A percentile compares a stretch with the other conserved stretches of the same genome.
Conservation (phyloP, 1,140 invertebrate genomes). For the Drosophila suzukii region DNA sequence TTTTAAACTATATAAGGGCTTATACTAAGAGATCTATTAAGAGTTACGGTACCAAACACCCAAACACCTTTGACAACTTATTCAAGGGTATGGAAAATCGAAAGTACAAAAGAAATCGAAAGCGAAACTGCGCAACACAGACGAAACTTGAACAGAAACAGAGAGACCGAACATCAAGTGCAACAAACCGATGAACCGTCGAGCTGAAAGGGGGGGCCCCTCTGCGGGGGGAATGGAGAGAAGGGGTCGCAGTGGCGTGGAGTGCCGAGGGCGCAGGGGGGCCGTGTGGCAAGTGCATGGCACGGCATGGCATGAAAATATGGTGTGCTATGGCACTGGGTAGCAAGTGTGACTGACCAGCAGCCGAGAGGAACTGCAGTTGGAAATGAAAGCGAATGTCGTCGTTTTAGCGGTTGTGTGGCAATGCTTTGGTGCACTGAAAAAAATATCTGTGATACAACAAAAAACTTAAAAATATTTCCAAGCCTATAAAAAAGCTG, state of each 20-base stretch:
- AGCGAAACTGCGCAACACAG: conserved; percentile 56
- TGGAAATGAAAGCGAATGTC: conserved; percentile 79
- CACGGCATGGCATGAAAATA: conserved; percentile 49
- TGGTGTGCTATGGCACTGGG: conserved; percentile 48
- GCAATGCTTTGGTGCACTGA: conserved; percentile 3
- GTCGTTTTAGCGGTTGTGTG: conserved; percentile 37
- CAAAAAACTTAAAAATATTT: background rate
- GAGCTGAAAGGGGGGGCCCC: conserved; percentile 5
- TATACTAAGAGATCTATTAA: background rate
- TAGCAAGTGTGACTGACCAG: conserved; percentile 70
- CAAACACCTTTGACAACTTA: conserved; percentile 36
- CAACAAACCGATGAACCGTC: conserved; percentile 69
- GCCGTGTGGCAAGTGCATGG: conserved; percentile 54
- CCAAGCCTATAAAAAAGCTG: too few species aligned
- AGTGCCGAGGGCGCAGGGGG: conserved; percentile 29
- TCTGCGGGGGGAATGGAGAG: background rate
- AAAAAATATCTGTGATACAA: background rate
- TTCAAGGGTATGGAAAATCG: conserved; percentile 77
- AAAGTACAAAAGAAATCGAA: conserved; percentile 78
- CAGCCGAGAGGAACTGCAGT: conserved; percentile 42
- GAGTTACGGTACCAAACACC: background rate
- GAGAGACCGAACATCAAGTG: conserved; percentile 64
- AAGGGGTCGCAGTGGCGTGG: background rate
- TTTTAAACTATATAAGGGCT: too few species aligned
- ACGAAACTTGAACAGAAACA: conserved; percentile 30